A percentile compares a stretch with the other conserved stretches of the same genome.
phyloP scores from a whole-genome alignment of 1,140 invertebrate genomes.

The Stegodyphus mimosarum region DNA sequence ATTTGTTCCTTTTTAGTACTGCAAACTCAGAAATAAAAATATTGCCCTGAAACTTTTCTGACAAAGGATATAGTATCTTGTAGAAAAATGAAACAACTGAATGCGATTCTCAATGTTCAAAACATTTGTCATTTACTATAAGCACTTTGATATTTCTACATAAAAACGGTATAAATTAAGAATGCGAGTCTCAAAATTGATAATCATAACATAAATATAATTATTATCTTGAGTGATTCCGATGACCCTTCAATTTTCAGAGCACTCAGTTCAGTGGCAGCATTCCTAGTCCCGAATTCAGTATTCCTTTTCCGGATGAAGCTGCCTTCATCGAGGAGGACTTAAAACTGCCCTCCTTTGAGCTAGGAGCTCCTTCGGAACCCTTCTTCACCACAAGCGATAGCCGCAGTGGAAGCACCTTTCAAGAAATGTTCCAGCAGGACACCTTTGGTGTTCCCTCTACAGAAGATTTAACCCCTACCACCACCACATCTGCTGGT shows the following conservation, averaged over 20 bases:
- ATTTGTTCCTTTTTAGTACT: too few species aligned
- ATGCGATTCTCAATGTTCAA: too few species aligned
- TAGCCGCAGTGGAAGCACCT: conserved; percentile 27
- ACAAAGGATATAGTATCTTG: too few species aligned
- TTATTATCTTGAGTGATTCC: too few species aligned
- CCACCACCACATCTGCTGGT: neutral
- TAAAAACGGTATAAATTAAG: too few species aligned
- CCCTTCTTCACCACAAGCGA: conserved; percentile 1
- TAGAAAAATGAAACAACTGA: too few species aligned
- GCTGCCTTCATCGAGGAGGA: conserved; percentile 43
- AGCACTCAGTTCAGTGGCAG: conserved; percentile 53
- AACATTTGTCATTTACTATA: too few species aligned
- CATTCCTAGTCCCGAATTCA: conserved; percentile 35
- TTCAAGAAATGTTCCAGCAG: conserved; percentile 53
- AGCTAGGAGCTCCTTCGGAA: conserved; percentile 27
- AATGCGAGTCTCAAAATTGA: too few species aligned
- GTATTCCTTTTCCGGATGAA: conserved; percentile 35
- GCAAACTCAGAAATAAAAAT: too few species aligned
- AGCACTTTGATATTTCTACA: too few species aligned
- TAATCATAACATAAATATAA: too few species aligned
- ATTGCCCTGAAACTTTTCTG: too few species aligned
- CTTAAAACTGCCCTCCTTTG: conserved; percentile 37
- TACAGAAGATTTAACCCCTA: conserved; percentile 35
- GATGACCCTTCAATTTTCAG: neutral
- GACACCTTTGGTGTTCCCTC: conserved; percentile 8